Conservation (phyloP, 1,140 invertebrate genomes). For the Telenomus remus region DNA sequence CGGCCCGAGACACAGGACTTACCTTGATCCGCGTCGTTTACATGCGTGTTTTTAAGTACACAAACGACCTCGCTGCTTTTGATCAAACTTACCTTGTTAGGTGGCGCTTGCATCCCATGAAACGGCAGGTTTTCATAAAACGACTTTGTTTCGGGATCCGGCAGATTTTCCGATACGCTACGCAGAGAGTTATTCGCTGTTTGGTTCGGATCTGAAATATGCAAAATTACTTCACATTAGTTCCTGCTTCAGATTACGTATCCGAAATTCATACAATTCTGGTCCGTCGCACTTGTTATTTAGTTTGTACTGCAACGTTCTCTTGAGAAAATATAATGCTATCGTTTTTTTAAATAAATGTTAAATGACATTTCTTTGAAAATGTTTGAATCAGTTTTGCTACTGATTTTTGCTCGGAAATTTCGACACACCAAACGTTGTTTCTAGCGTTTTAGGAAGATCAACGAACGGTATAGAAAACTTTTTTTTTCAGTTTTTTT, state of each 20-base stretch:
- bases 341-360: too few relatives aligned
- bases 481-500: too few relatives aligned
- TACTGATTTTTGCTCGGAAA: too few relatives aligned
- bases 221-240: slow-evolving; percentile 44
- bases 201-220: slow-evolving; percentile 73
- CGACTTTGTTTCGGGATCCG: slow-evolving; percentile 78
- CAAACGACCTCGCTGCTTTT: background rate
- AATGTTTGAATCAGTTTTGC: too few relatives aligned
- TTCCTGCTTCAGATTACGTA: background rate
- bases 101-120: slow-evolving; percentile 91
- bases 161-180: slow-evolving; percentile 71
- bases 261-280: background rate
- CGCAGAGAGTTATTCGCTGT: slow-evolving; percentile 71
- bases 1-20: slow-evolving; percentile 16
- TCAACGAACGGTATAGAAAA: too few relatives aligned
- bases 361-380: too few relatives aligned
- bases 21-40: slow-evolving; percentile 24
- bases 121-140: slow-evolving; percentile 96
- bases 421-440: too few relatives aligned
- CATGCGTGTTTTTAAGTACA: background rate
- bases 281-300: background rate
- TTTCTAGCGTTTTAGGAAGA: too few relatives aligned
- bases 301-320: too few relatives aligned
- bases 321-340: too few relatives aligned
- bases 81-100: slow-evolving; percentile 86